A percentile compares a stretch with the other conserved stretches of the same genome.
phyloP scores from a whole-genome alignment of 2,113 vertebrate genomes.

The Passer domesticus region DNA sequence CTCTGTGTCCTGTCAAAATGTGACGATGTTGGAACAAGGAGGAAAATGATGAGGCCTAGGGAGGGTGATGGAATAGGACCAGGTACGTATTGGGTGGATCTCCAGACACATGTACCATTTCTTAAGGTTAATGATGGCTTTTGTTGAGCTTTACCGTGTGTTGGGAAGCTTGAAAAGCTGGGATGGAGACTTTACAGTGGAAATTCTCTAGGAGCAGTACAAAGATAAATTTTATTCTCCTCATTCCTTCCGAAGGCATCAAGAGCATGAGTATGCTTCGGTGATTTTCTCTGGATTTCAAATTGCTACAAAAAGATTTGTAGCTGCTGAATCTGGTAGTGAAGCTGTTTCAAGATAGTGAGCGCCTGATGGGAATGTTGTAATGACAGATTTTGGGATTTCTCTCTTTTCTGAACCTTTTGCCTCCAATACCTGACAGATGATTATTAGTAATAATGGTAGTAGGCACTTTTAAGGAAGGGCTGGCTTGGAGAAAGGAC shows the following conservation, averaged over 20 bases:
- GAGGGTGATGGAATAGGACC: not conserved
- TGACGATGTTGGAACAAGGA: not conserved
- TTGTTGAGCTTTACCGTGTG: accelerated
- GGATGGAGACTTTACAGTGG: not conserved
- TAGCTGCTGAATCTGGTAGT: not conserved
- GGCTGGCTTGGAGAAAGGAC: not conserved
- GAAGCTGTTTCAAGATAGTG: not conserved
- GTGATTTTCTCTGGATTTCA: not conserved
- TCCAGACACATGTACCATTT: not conserved
- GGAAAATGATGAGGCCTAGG: accelerated
- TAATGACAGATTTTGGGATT: not conserved
- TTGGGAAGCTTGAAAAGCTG: not conserved
- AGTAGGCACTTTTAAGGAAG: not conserved
- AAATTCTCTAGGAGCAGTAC: not conserved
- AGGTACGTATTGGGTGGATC: not conserved
- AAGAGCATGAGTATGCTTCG: not conserved
- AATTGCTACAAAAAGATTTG: not conserved
- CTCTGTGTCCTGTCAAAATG: not conserved
- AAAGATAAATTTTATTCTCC: not conserved
- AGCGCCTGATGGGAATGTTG: not conserved
- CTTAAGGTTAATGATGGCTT: not conserved
- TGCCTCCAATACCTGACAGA: not conserved
- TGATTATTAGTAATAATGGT: constrained; percentile 5
- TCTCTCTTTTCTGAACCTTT: not conserved
- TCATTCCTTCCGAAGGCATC: not conserved